Base-by-base conservation (phyloP, 2,888 invertebrate species). In the Eupithecia exiguata region DNA sequence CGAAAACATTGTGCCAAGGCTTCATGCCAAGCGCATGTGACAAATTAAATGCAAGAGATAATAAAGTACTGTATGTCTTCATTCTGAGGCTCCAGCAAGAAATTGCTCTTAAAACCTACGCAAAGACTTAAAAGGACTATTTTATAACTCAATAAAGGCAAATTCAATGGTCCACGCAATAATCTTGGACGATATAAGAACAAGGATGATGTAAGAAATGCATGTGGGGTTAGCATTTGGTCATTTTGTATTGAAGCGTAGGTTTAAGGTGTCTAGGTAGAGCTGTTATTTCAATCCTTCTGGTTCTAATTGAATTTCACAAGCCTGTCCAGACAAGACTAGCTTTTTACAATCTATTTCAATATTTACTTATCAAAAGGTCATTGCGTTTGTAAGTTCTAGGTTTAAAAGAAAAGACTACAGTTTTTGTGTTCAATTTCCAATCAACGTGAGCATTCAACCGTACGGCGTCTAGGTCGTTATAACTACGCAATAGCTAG, bases 21-120 rank as follows among this genome's bases (percentile, higher is more conserved):
- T 49, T 49, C 1, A n/a, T 49, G 49, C 21, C 10, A 10, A 49
- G 46, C 46, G 46, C 43, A 46, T 46, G 9, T 14, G 61, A 61
- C 14, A 61, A 61, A 58, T 81, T 84, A 84, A 84, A 81, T 84
- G 82, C 82, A 82, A 82, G 81, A 84, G 85, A 85, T 86, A 85
- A 81, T 79, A 84, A 87, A 83, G 84, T 86, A 83, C 84, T 30
- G 16, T 61, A 18, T 16, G 18, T 35, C 62, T 62, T 35, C 7
- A 58, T 58, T 58, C 14, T 53, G 25, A 58, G 12, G 86, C 78
- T 84, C 83, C 78, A 83, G 84, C 78, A 84, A 74, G 84, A 86
- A 85, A 83, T 81, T 79, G 72, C 25, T 75, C 71, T 76, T 14
- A 30, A 77, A 65, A 77, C 87, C 85, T 82, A 86, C 86, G 80